Percentiles rank a stretch among this genome's conserved stretches.
These are phyloP conservation scores for Drosophila siamana DNA, from an alignment of 2,888 invertebrate species.

Conservation along the genomic window DNA sequence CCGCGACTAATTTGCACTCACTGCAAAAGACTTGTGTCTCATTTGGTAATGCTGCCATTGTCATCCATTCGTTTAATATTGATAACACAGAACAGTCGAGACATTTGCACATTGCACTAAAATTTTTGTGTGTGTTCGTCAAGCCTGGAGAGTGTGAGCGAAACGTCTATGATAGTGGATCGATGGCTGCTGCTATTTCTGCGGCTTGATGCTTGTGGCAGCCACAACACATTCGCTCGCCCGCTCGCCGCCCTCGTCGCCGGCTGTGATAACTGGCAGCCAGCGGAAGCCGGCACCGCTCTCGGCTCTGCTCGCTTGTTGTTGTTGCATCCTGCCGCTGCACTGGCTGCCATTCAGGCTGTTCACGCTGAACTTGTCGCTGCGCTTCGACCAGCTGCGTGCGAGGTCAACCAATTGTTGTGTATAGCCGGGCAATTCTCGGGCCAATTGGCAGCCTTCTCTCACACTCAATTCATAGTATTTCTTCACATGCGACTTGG, in stretches of 20 bases:
- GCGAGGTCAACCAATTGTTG: constrained; percentile 13
- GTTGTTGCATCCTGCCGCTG: not conserved
- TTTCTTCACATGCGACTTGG: not conserved
- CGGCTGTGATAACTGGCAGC: not conserved
- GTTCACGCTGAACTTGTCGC: not conserved
- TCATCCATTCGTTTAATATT: too few relatives aligned
- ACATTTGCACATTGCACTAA: too few relatives aligned
- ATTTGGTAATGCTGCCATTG: too few relatives aligned
- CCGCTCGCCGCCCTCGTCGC: not conserved
- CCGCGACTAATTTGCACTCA: too few relatives aligned
- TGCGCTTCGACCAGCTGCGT: not conserved
- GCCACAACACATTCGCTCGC: not conserved
- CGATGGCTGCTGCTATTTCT: not conserved
- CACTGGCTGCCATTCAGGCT: too few relatives aligned
- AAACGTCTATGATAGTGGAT: too few relatives aligned
- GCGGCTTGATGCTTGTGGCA: not conserved
- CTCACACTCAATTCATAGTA: constrained; percentile 33
- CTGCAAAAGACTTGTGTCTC: too few relatives aligned
- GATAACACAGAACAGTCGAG: too few relatives aligned
- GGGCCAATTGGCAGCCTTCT: constrained; percentile 23
- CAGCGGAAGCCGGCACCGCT: not conserved
- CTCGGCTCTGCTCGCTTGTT: too few relatives aligned
- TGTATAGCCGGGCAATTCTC: constrained; percentile 27
- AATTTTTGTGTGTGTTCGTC: too few relatives aligned
- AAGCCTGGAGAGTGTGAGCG: too few relatives aligned